These are phyloP conservation scores for Luidia sarsii DNA, from an alignment of 53 echinoderm and acorn worm genomes.

Conservation along the genomic window DNA sequence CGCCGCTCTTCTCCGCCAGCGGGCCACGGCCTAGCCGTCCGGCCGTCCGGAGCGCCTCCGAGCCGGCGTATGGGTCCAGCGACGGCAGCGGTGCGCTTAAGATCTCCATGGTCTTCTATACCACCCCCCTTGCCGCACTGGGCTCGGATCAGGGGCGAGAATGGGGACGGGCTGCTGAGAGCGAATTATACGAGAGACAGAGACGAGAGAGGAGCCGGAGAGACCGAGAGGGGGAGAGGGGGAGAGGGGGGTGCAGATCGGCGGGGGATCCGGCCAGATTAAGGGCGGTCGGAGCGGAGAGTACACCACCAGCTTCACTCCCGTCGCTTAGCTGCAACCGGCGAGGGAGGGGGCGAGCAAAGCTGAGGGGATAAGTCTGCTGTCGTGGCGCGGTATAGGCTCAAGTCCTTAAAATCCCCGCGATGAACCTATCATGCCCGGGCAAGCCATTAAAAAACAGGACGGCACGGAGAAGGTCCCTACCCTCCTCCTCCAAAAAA, in stretches of 20 bases:
- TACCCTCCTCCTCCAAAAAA: too few species aligned
- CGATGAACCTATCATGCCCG: slow-evolving; percentile 32
- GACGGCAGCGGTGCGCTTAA: slow-evolving; percentile 64
- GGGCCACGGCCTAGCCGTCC: slow-evolving; percentile 12
- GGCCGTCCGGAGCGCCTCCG: slow-evolving; percentile 56
- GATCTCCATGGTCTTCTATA: slow-evolving; percentile 46
- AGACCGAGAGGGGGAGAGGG: slow-evolving; percentile 12
- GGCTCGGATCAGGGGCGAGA: too few species aligned
- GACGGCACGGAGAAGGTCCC: too few species aligned
- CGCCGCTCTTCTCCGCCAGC: slow-evolving; percentile 34
- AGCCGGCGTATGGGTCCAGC: slow-evolving; percentile 59
- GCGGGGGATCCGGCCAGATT: slow-evolving; percentile 27
- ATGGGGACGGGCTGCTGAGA: too few species aligned
- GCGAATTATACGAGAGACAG: neutral
- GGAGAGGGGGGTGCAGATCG: neutral
- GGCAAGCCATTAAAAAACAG: slow-evolving; percentile 7
- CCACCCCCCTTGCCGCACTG: neutral
- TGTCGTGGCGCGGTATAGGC: slow-evolving; percentile 45
- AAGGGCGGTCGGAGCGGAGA: slow-evolving; percentile 2
- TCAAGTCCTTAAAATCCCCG: slow-evolving; percentile 43
- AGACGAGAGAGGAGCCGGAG: slow-evolving; percentile 25
- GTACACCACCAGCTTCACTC: slow-evolving; percentile 34
- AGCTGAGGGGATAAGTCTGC: slow-evolving; percentile 35
- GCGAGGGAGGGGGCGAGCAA: slow-evolving; percentile 10
- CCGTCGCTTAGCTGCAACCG: slow-evolving; percentile 31